Evolutionary conservation across 2,113 vertebrate species (phyloP).

Genomic region (Oreochromis aureus): DNA sequence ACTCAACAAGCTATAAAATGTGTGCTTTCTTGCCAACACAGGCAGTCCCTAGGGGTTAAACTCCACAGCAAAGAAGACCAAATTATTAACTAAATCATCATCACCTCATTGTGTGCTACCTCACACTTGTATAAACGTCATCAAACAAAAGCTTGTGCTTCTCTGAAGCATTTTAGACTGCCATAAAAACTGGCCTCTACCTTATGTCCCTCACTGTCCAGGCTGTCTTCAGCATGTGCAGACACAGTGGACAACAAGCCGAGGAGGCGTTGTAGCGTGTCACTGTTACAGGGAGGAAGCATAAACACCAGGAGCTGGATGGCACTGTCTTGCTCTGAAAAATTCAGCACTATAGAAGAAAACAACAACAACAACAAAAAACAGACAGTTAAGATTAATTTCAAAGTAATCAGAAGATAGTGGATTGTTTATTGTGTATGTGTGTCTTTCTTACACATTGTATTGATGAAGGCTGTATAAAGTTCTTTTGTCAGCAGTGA

Average conservation of each 20-base stretch:
- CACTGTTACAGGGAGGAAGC: slow-evolving; percentile 94
- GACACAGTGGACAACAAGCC: slow-evolving; percentile 90
- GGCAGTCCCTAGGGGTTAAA: neutral
- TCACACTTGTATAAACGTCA: neutral
- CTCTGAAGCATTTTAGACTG: neutral
- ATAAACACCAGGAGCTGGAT: slow-evolving; percentile 92
- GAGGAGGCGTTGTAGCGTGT: slow-evolving; percentile 91
- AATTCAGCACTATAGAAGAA: slow-evolving; percentile 82
- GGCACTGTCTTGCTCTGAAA: slow-evolving; percentile 79
- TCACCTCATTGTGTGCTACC: neutral
- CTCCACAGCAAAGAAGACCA: neutral
- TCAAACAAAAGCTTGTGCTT: neutral
- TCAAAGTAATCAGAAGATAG: neutral
- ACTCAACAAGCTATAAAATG: neutral
- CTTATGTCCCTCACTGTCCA: slow-evolving; percentile 80
- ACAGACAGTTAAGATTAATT: neutral
- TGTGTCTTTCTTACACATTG: slow-evolving; percentile 76
- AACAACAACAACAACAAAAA: neutral
- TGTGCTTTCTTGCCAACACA: neutral
- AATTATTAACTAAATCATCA: neutral
- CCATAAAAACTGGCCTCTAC: slow-evolving; percentile 52
- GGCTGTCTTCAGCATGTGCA: slow-evolving; percentile 80
- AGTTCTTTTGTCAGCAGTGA: slow-evolving; percentile 93
- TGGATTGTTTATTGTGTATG: neutral
- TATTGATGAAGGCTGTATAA: slow-evolving; percentile 93